These are phyloP conservation scores for Drosophila novamexicana DNA, from an alignment of 1,140 invertebrate species.

Conservation along the genomic window DNA sequence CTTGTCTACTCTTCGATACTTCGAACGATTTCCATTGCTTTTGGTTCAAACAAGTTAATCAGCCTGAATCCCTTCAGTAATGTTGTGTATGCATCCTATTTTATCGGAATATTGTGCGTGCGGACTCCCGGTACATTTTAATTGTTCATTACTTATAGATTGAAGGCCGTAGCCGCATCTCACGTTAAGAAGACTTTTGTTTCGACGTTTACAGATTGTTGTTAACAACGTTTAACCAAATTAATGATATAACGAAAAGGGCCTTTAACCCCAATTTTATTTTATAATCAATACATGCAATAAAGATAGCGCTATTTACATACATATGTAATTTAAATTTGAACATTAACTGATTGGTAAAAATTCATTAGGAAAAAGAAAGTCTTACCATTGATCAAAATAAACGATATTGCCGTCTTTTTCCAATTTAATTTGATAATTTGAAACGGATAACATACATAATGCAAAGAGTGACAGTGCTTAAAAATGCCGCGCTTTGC, in stretches of 20 bases:
- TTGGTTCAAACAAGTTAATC: neutral
- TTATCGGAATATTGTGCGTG: slow-evolving; percentile 22
- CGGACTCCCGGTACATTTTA: slow-evolving; percentile 30
- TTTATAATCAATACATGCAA: slow-evolving; percentile 76
- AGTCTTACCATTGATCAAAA: slow-evolving; percentile 47
- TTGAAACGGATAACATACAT: too few relatives aligned
- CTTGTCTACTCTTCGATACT: slow-evolving; percentile 12
- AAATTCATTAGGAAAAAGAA: slow-evolving; percentile 29
- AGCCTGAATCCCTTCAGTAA: slow-evolving; percentile 8
- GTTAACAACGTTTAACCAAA: slow-evolving; percentile 33
- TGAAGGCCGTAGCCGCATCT: slow-evolving; percentile 13
- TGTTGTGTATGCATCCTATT: slow-evolving; percentile 16
- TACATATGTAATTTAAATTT: slow-evolving; percentile 64
- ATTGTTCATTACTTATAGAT: slow-evolving; percentile 30
- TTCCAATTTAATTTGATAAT: slow-evolving; percentile 10
- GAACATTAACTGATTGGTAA: slow-evolving; percentile 31
- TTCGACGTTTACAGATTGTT: slow-evolving; percentile 21
- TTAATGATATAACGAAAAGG: slow-evolving; percentile 36
- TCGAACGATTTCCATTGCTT: slow-evolving; percentile 14
- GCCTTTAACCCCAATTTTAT: slow-evolving; percentile 41
- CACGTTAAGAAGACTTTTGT: slow-evolving; percentile 18
- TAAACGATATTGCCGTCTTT: slow-evolving; percentile 51
- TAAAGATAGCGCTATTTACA: slow-evolving; percentile 72
- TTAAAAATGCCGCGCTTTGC: neutral
- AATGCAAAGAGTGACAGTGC: too few relatives aligned